A percentile compares a stretch with the other conserved stretches of the same genome.
Evolutionary conservation across 2,113 vertebrate genomes (phyloP).

Genomic region (Petaurus breviceps): DNA sequence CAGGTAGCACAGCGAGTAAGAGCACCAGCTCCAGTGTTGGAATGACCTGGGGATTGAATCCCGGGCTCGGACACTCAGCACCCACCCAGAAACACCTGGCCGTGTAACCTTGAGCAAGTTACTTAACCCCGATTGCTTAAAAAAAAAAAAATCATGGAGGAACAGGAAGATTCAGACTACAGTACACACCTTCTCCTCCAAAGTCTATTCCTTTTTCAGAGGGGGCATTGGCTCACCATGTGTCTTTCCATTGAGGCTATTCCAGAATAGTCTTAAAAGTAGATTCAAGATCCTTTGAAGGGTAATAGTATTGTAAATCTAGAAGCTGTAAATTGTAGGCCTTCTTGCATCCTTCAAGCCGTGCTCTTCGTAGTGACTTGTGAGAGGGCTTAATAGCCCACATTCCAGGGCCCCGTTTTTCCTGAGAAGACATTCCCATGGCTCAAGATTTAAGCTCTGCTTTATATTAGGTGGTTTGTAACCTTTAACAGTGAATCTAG

Average conservation of each 20-base stretch:
- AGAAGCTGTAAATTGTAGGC: slow-evolving; percentile 18
- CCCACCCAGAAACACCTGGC: no score
- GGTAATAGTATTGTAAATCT: slow-evolving; percentile 10
- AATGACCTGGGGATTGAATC: no score
- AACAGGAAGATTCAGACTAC: neutral
- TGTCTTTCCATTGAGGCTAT: neutral
- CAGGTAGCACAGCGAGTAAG: no score
- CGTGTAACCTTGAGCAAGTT: no score
- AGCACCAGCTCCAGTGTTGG: no score
- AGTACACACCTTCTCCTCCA: neutral
- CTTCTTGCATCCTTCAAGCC: neutral
- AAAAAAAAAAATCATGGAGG: neutral
- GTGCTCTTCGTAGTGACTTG: slow-evolving; percentile 31
- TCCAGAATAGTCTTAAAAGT: slow-evolving; percentile 34
- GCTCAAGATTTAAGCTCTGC: slow-evolving; percentile 33
- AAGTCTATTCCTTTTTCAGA: slow-evolving; percentile 28
- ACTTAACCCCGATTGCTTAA: no score
- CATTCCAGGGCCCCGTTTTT: slow-evolving; percentile 21
- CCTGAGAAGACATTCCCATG: slow-evolving; percentile 6
- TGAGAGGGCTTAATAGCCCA: neutral
- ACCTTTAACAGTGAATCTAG: slow-evolving; percentile 10
- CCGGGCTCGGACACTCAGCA: no score
- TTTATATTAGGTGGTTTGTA: slow-evolving; percentile 14
- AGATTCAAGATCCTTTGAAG: slow-evolving; percentile 45
- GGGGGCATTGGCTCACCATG: neutral